Conservation (phyloP, 2,888 invertebrate species). For the Helicoverpa assulta region DNA sequence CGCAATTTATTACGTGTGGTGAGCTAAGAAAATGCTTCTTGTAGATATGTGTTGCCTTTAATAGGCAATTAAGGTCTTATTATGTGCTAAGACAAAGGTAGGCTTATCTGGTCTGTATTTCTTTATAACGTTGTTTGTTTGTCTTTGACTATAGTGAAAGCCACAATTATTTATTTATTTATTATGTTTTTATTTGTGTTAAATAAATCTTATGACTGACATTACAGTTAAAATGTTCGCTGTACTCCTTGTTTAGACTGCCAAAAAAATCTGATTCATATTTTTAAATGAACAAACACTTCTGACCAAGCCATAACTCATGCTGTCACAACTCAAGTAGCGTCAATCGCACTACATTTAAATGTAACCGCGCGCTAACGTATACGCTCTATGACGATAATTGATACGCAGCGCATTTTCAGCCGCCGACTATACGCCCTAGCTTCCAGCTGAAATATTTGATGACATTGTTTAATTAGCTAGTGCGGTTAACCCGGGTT, state of each 20-base stretch:
- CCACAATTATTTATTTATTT: no score
- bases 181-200: no score
- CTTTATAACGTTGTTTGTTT: no score
- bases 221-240: no score
- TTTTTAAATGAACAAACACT: no score
- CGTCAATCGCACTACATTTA: slow-evolving; percentile 30
- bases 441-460: slow-evolving; percentile 45
- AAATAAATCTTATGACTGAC: no score
- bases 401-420: slow-evolving; percentile 61
- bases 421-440: slow-evolving; percentile 31
- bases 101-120: no score
- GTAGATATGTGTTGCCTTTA: neutral
- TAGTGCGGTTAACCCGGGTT: slow-evolving; percentile 13
- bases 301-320: neutral
- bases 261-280: no score
- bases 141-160: no score
- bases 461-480: slow-evolving; percentile 45
- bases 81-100: neutral
- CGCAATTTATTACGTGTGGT: slow-evolving; percentile 19
- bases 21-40: neutral
- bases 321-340: slow-evolving; percentile 37
- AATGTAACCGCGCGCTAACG: slow-evolving; percentile 53
- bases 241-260: no score
- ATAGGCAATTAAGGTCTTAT: neutral
- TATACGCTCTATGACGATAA: slow-evolving; percentile 58